Evolutionary conservation across 2,113 vertebrate genomes (phyloP).

Genomic region (Corythornis madagascariensis): DNA sequence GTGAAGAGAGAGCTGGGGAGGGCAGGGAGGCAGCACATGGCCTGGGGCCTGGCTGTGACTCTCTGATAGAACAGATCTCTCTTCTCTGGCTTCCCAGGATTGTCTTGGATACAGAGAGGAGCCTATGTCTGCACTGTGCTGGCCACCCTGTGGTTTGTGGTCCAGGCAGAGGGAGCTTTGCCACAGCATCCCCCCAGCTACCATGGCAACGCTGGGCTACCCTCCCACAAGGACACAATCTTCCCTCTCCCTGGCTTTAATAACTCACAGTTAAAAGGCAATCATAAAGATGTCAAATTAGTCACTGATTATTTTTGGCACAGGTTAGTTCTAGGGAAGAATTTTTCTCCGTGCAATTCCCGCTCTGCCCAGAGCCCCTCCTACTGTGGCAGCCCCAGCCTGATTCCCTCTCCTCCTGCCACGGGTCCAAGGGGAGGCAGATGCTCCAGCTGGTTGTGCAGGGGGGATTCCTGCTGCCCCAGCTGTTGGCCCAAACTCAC

Average conservation of each 20-base stretch:
- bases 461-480: neutral
- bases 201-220: neutral
- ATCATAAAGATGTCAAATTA: slow-evolving; percentile 5
- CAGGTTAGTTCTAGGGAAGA: neutral
- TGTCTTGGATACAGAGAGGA: accelerated
- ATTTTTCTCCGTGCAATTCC: neutral
- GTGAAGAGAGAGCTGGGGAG: neutral
- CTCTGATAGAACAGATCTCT: neutral
- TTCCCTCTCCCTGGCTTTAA: neutral
- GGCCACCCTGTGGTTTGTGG: accelerated
- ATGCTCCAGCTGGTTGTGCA: accelerated
- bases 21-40: neutral
- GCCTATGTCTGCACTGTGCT: accelerated
- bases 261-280: neutral
- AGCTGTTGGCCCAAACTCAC: accelerated
- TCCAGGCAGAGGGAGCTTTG: neutral
- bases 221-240: slow-evolving; percentile 14
- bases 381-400: neutral
- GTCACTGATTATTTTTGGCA: neutral
- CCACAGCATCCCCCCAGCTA: neutral
- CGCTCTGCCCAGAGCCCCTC: neutral
- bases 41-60: neutral
- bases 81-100: neutral
- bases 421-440: neutral
- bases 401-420: neutral